Evolutionary conservation across 2,797 vertebrate genomes (phyloP).

Genomic region (Clarias pachynema): DNA sequence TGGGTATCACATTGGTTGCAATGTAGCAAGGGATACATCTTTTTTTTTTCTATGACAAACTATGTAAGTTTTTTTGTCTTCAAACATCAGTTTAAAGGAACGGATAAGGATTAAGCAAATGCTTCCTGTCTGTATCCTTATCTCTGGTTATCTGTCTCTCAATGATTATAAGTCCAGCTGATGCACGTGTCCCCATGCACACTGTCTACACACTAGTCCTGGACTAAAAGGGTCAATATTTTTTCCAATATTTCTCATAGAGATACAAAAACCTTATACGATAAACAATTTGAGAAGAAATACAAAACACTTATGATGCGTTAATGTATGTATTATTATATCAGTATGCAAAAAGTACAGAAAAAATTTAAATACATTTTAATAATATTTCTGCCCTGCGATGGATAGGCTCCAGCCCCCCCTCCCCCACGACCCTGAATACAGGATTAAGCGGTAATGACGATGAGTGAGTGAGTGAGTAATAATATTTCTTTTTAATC

Average conservation of each 20-base stretch:
- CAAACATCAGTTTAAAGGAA: not conserved
- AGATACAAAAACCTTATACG: not conserved
- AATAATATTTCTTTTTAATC: slow-evolving; percentile 29
- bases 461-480: too few relatives aligned
- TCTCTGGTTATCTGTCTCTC: not conserved
- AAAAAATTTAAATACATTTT: slow-evolving; percentile 18
- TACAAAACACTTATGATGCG: not conserved
- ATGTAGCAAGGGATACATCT: not conserved
- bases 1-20: not conserved
- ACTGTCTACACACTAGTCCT: not conserved
- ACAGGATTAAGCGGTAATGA: too few relatives aligned
- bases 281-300: not conserved
- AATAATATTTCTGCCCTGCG: not conserved
- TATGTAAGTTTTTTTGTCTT: not conserved
- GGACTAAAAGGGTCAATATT: not conserved
- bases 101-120: slow-evolving; percentile 13
- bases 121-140: slow-evolving; percentile 30
- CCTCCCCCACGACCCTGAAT: too few relatives aligned
- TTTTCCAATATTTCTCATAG: not conserved
- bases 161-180: not conserved
- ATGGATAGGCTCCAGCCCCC: too few relatives aligned
- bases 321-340: slow-evolving; percentile 35
- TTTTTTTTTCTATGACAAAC: not conserved
- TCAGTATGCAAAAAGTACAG: slow-evolving; percentile 38
- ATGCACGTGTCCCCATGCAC: not conserved